Percentiles rank a stretch among this genome's conserved stretches.
These are phyloP conservation scores for Zaprionus lachaisei DNA, from an alignment of 1,140 invertebrate species.

Conservation along the genomic window DNA sequence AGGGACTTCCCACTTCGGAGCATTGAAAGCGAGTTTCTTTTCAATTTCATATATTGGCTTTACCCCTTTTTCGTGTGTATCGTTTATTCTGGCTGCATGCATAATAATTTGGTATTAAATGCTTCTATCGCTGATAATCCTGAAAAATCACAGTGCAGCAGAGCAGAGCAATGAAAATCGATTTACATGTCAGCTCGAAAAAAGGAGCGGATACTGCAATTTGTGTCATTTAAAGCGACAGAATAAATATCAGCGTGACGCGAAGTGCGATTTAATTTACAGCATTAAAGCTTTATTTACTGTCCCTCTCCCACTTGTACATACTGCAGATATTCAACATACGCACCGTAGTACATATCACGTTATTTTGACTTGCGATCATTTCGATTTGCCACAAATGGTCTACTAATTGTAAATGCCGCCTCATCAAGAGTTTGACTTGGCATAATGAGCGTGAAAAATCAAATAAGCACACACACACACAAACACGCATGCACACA, in stretches of 20 bases:
- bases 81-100: constrained; percentile 62
- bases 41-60: constrained; percentile 20
- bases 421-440: constrained; percentile 40
- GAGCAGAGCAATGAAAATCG: constrained; percentile 32
- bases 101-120: constrained; percentile 80
- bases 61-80: constrained; percentile 8
- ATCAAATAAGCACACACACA: constrained; percentile 37
- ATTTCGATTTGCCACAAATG: constrained; percentile 28
- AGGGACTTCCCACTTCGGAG: not conserved
- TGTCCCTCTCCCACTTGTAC: constrained; percentile 18
- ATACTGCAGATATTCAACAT: constrained; percentile 41
- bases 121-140: constrained; percentile 66
- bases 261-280: constrained; percentile 36
- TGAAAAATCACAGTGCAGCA: constrained; percentile 68
- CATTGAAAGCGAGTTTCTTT: not conserved
- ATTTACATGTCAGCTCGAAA: constrained; percentile 38
- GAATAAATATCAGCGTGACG: constrained; percentile 43
- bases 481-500: not conserved
- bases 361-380: constrained; percentile 12
- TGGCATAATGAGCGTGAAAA: constrained; percentile 62
- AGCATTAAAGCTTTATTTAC: constrained; percentile 42
- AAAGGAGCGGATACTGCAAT: constrained; percentile 43
- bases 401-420: constrained; percentile 39
- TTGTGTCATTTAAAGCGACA: constrained; percentile 61
- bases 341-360: constrained; percentile 40